These are phyloP conservation scores for Campaea margaritaria DNA, from an alignment of 2,888 invertebrate genomes.

Conservation along the genomic window DNA sequence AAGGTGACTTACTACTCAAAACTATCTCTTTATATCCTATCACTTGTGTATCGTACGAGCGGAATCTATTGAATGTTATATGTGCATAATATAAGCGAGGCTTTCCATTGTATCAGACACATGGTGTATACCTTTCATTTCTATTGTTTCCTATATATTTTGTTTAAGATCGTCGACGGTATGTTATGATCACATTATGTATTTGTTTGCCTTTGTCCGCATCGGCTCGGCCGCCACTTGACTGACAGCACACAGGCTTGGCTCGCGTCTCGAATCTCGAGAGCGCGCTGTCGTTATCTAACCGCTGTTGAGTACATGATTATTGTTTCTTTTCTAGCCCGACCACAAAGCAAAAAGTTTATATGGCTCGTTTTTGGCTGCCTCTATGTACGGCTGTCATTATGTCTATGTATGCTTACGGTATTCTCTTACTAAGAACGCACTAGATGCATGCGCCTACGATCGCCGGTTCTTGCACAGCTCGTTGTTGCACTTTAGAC, in stretches of 20 bases:
- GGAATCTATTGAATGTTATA: slow-evolving; percentile 65
- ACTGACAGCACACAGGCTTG: slow-evolving; percentile 17
- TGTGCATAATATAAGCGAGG: slow-evolving; percentile 72
- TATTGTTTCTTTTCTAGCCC: slow-evolving; percentile 82
- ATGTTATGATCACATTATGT: slow-evolving; percentile 64
- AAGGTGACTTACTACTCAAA: slow-evolving; percentile 91
- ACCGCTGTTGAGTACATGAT: slow-evolving; percentile 72
- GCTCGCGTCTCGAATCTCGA: slow-evolving; percentile 24
- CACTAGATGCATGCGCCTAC: slow-evolving; percentile 75
- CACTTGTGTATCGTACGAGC: slow-evolving; percentile 64
- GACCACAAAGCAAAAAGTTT: slow-evolving; percentile 82
- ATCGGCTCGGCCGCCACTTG: slow-evolving; percentile 21
- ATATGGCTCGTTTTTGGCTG: slow-evolving; percentile 84
- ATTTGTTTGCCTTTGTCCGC: slow-evolving; percentile 68
- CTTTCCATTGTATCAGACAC: slow-evolving; percentile 72
- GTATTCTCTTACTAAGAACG: slow-evolving; percentile 68
- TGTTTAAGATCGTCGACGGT: slow-evolving; percentile 50
- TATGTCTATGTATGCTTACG: slow-evolving; percentile 84
- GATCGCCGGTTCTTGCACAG: slow-evolving; percentile 51
- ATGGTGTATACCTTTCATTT: slow-evolving; percentile 56
- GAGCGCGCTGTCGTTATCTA: slow-evolving; percentile 44
- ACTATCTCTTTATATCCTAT: slow-evolving; percentile 80
- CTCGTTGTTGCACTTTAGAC: slow-evolving; percentile 49
- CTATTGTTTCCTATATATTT: slow-evolving; percentile 49
- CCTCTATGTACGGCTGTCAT: slow-evolving; percentile 83